These are phyloP conservation scores for Damaliscus lunatus DNA, from an alignment of 2,113 vertebrate genomes.

Conservation along the genomic window DNA sequence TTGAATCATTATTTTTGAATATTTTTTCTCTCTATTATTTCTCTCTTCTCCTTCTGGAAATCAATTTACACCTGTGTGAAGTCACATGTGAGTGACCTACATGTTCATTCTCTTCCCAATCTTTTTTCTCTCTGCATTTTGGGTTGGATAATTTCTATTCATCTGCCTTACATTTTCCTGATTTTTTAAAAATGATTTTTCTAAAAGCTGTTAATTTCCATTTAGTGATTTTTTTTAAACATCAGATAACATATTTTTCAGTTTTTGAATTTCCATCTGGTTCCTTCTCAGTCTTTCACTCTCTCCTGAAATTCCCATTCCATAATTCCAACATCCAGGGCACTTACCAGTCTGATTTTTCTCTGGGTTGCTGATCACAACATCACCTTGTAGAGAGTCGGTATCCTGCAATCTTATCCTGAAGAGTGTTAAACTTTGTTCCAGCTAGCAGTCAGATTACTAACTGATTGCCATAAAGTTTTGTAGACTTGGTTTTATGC, in stretches of 20 bases:
- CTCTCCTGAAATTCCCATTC: background rate
- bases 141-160: background rate
- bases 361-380: background rate
- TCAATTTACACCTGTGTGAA: background rate
- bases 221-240: background rate
- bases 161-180: background rate
- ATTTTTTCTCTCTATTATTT: background rate
- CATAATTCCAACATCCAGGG: background rate
- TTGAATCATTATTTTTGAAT: background rate
- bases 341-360: background rate
- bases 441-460: background rate
- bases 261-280: background rate
- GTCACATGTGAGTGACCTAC: background rate
- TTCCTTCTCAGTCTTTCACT: background rate
- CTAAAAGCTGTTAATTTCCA: background rate
- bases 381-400: background rate
- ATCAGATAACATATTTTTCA: background rate
- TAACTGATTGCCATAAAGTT: background rate
- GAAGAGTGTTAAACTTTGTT: background rate
- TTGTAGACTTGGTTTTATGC: background rate
- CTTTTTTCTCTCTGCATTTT: background rate
- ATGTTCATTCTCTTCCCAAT: background rate
- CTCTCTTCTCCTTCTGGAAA: background rate
- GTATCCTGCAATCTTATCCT: background rate
- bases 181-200: background rate